Percentiles rank a stretch among this genome's conserved stretches.
phyloP scores from a whole-genome alignment of 2,888 invertebrate genomes.

The Toxonevra muliebris region DNA sequence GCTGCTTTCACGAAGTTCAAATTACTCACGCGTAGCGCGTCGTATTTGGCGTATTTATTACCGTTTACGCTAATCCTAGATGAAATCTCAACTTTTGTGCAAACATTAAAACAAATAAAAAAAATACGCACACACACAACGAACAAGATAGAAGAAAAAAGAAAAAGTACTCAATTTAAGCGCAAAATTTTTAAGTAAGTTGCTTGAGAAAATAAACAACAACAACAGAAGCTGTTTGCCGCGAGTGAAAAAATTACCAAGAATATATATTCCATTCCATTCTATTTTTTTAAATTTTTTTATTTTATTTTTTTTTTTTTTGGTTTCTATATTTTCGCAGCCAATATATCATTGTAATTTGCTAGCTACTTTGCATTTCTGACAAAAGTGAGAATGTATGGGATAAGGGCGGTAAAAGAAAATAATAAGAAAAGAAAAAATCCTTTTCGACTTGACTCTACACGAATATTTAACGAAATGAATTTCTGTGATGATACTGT shows the following conservation, averaged over 20 bases:
- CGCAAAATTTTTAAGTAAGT: neutral
- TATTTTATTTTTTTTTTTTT: slow-evolving; percentile 29
- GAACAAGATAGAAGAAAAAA: slow-evolving; percentile 1
- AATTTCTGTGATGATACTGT: neutral
- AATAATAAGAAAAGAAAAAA: slow-evolving; percentile 8
- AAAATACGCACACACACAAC: neutral
- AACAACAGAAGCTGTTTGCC: slow-evolving; percentile 13
- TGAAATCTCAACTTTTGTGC: slow-evolving; percentile 1
- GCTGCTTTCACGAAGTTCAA: slow-evolving; percentile 39
- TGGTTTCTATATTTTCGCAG: slow-evolving; percentile 47
- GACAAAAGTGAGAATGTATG: slow-evolving; percentile 5
- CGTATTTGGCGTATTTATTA: slow-evolving; percentile 48
- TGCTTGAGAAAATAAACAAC: neutral
- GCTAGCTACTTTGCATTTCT: slow-evolving; percentile 36
- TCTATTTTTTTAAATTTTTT: slow-evolving; percentile 28
- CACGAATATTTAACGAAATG: slow-evolving; percentile 10
- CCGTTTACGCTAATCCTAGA: slow-evolving; percentile 25
- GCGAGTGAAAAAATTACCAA: neutral
- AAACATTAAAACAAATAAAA: neutral
- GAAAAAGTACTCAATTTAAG: neutral
- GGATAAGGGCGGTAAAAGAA: slow-evolving; percentile 3
- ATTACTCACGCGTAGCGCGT: slow-evolving; percentile 52
- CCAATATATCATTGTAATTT: slow-evolving; percentile 61
- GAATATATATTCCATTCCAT: too few relatives aligned
- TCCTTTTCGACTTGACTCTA: neutral